Base-by-base conservation (phyloP, 2,888 invertebrate species). In the Acheta domesticus region DNA sequence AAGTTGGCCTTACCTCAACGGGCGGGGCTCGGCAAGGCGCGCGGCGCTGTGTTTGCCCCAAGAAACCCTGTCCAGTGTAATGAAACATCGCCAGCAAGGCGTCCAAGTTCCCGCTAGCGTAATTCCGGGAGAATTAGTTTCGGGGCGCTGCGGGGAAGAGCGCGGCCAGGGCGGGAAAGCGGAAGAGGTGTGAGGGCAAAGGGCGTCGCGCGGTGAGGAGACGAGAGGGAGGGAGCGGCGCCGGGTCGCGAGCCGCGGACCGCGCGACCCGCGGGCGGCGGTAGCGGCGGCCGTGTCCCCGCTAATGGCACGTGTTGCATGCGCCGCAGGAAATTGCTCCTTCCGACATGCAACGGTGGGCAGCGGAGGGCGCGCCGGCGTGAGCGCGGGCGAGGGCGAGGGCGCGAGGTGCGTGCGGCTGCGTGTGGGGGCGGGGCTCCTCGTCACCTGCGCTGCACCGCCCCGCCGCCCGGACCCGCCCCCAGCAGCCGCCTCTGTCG, bases 331-430 rank as follows among this genome's bases (percentile, higher is more conserved):
- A 84, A 84, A 83, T 82, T 82, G 79, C 82, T 83, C 82, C 83
- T 84, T 84, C 84, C 84, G 84, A 83, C 83, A 83, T 83, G 83
- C 83, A 81, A 83, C 80, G 62, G 62, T 19, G 62, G 19, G 36
- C 36, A 36, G 36, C 36, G 62, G 19, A 62, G 62, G 62, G 62
- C 19, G 62, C 62, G 14, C 23, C 23, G 62, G 14, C 19, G 62
- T 5, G 62, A 3, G 62, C 1, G 62, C 0, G 62, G 62, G 62
- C 0, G 62, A 19, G 14, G 62, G 36, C 8, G 36, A 5, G 36
- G 36, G 36, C 8, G 36, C 8, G 36, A 5, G 62, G n/a, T 19
- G 62, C 16, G 62, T 62, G 62, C 62, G 14, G 62, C n/a, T 62
- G 62, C 62, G 62, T 62, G 62, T n/a, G 62, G 62, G 62, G 62